Base-by-base conservation (phyloP, 2,888 invertebrate species). In the Aleiodes leptofemur region DNA sequence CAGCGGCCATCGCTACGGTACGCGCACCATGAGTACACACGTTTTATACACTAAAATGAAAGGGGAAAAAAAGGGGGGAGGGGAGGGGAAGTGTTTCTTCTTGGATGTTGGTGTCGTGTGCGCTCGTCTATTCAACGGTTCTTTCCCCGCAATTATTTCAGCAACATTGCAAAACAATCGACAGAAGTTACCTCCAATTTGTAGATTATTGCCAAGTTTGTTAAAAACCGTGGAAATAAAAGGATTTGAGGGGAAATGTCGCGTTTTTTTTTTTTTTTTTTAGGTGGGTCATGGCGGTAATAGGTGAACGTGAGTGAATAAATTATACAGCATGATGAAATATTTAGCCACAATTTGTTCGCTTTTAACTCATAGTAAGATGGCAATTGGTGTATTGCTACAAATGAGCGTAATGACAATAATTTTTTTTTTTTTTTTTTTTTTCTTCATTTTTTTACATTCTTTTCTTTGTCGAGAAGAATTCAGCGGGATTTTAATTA, bases 161-260 rank as follows among this genome's bases (percentile, higher is more conserved):
- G 84, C 84, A 85, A 85, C 85, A 86, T 89, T 88, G 86, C 87
- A 85, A 88, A 88, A 87, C 87, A 87, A 88, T 88, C 84, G 76
- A 73, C 73, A 61, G 72, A 71, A 61, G 69, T 73, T 57, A 77
- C 61, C 77, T 72, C 74, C 69, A 72, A 77, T 70, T 59, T 31
- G 59, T 38, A 59, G 59, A 53, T 64, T 48, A 48, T 71, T 68
- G 31, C 55, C 31, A 43, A 53, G 66, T 73, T 16, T 51, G 34
- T 69, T 66, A 43, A 64, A 57, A 38, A 43, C 13, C 16, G 73
- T 50, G 61, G 38, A 61, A 16, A 50, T 61, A 69, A 55, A 74
- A 51, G 59, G 74, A 48, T 61, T 23, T 29, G 14, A 50, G 50
- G 51, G 56, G 55, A 48, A 56, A 64, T 64, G 13, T 59, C 34